These are phyloP conservation scores for Amblyteles armatorius DNA, from an alignment of 2,888 invertebrate species.

Conservation along the genomic window DNA sequence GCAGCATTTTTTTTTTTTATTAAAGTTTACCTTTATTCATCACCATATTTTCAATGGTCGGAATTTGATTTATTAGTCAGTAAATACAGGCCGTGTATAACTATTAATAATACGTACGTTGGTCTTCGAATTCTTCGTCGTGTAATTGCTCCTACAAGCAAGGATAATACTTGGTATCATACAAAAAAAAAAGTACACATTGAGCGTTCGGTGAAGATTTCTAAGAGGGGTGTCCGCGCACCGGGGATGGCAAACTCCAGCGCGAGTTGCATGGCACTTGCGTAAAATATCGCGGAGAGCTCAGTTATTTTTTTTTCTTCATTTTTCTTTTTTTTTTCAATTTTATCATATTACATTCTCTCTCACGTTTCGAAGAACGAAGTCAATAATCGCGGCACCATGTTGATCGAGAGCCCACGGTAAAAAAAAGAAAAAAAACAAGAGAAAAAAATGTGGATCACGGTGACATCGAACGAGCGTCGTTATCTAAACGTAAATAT, in stretches of 20 bases:
- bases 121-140: constrained; percentile 42
- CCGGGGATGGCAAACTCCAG: constrained; percentile 40
- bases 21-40: constrained; percentile 43
- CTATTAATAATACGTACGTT: constrained; percentile 35
- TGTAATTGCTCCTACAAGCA: constrained; percentile 34
- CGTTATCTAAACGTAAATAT: constrained; percentile 8
- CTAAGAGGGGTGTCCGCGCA: constrained; percentile 25
- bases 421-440: not conserved
- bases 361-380: constrained; percentile 6
- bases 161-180: constrained; percentile 29
- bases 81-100: constrained; percentile 60
- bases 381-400: constrained; percentile 43
- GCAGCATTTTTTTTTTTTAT: constrained; percentile 22
- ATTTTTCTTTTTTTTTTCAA: not conserved
- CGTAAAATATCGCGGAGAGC: constrained; percentile 13
- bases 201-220: constrained; percentile 46
- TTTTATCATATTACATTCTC: not conserved
- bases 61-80: constrained; percentile 60
- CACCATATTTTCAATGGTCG: constrained; percentile 46
- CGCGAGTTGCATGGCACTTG: constrained; percentile 46
- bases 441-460: not conserved
- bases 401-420: constrained; percentile 16
- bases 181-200: constrained; percentile 8
- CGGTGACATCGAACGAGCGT: not conserved
- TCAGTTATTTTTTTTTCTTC: constrained; percentile 13